Base-by-base conservation (phyloP, 2,797 vertebrate genomes). In the Cetoscarus ocellatus region DNA sequence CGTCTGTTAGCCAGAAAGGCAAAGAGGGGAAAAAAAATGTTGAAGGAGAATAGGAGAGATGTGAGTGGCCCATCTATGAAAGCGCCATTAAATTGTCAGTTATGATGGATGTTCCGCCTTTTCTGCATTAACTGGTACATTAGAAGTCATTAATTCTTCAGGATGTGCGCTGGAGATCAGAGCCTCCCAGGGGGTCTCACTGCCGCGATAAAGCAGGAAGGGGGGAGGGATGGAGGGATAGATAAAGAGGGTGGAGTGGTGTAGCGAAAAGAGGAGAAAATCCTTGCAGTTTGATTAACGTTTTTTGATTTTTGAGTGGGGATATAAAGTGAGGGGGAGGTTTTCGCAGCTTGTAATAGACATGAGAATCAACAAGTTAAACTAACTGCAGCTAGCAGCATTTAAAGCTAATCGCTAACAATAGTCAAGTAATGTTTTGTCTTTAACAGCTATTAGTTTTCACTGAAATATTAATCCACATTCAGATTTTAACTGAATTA, bases 71-170 rank as follows among this genome's bases (percentile, higher is more conserved):
- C 88, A 83, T 92, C 90, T 93, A 92, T 91, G 90, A 92, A 93
- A 91, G 89, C 85, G 75, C 92, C 91, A 94, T 94, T 94, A 94
- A 94, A 91, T 91, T 93, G 93, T 94, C 94, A 94, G 90, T 92
- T 92, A 93, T 95, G 94, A 95, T 94, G 92, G 92, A 95, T 95
- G 93, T 92, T 93, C 88, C 71, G 90, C 91, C 91, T 94, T 91
- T 89, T 92, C 88, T 92, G 90, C 93, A 94, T 95, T 95, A 94
- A 95, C 93, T 91, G 93, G 90, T 93, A 93, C 93, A 94, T 94
- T 94, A 94, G 91, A 93, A 94, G 91, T 93, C 94, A 95, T 95
- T 95, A 95, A 94, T 95, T 94, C 93, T 95, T 93, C 90, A 94
- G 90, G 92, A 94, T 93, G 93, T 91, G 93, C 91, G 91, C 88